These are phyloP conservation scores for Gryon sp. DNA, from an alignment of 1,140 invertebrate genomes.

Conservation along the genomic window DNA sequence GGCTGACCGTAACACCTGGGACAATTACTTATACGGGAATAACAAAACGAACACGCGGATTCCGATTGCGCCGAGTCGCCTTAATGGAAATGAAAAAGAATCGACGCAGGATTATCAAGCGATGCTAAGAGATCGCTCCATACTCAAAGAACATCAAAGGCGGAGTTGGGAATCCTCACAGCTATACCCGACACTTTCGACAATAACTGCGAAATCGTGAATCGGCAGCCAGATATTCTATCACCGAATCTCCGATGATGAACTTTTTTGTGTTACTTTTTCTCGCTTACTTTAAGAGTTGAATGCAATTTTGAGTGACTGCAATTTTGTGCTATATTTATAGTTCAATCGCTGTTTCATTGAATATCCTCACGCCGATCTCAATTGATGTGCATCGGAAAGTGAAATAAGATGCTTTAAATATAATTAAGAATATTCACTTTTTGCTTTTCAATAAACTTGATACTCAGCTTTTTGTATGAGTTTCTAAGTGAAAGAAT, in stretches of 20 bases:
- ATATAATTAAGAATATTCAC: slow-evolving; percentile 35
- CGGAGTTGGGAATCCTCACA: slow-evolving; percentile 20
- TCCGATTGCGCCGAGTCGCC: slow-evolving; percentile 48
- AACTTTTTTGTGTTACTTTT: slow-evolving; percentile 58
- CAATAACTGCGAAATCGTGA: slow-evolving; percentile 65
- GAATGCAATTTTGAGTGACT: slow-evolving; percentile 38
- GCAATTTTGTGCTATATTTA: slow-evolving; percentile 25
- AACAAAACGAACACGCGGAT: slow-evolving; percentile 59
- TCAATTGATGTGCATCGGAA: slow-evolving; percentile 30
- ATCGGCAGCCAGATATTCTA: slow-evolving; percentile 48
- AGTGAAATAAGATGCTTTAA: slow-evolving; percentile 40
- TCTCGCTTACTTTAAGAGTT: neutral
- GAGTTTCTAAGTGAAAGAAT: too few relatives aligned
- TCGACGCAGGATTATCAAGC: slow-evolving; percentile 17
- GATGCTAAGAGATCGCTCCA: slow-evolving; percentile 43
- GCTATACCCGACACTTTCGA: slow-evolving; percentile 43
- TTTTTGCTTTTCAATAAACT: neutral
- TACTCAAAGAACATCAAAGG: slow-evolving; percentile 65
- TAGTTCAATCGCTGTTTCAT: slow-evolving; percentile 49
- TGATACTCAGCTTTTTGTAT: too few relatives aligned
- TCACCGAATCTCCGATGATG: slow-evolving; percentile 31
- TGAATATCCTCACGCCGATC: slow-evolving; percentile 39
- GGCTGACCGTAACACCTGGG: slow-evolving; percentile 58
- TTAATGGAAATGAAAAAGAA: slow-evolving; percentile 53
- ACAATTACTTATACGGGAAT: slow-evolving; percentile 70